These are phyloP conservation scores for Crematogaster levior DNA, from an alignment of 2,888 invertebrate species.

Conservation along the genomic window DNA sequence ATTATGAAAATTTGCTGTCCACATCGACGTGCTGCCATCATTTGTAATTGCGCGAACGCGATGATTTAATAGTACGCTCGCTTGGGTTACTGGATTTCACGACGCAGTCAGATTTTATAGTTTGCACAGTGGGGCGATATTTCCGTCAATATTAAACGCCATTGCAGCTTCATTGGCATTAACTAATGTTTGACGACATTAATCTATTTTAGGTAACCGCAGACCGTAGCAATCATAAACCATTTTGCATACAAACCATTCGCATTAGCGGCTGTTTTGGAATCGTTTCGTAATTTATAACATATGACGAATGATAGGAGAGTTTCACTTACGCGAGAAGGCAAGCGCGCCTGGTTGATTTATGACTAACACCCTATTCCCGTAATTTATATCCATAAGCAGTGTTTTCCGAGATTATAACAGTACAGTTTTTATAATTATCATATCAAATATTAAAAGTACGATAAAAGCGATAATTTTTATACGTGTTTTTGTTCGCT, in stretches of 20 bases:
- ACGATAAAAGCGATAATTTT: not conserved
- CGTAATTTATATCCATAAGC: constrained; percentile 46
- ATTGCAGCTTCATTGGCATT: constrained; percentile 71
- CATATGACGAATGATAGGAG: constrained; percentile 68
- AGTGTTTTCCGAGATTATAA: constrained; percentile 35
- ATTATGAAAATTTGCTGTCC: constrained; percentile 22
- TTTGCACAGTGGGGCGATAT: constrained; percentile 71
- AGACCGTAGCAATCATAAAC: constrained; percentile 77
- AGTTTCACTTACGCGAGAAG: constrained; percentile 37
- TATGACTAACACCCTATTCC: constrained; percentile 43
- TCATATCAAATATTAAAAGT: not conserved
- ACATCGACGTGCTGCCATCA: constrained; percentile 25
- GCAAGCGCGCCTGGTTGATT: constrained; percentile 38
- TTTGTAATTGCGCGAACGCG: constrained; percentile 53
- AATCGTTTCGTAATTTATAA: constrained; percentile 72
- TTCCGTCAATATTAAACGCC: constrained; percentile 77
- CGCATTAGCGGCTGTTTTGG: constrained; percentile 65
- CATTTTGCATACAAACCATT: constrained; percentile 77
- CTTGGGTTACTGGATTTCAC: constrained; percentile 60
- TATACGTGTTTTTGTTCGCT: not conserved
- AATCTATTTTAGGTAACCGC: constrained; percentile 78
- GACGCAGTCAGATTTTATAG: constrained; percentile 70
- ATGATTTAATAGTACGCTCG: constrained; percentile 57
- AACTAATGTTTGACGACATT: constrained; percentile 79
- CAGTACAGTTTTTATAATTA: constrained; percentile 22